A percentile compares a stretch with the other conserved stretches of the same genome.
Conservation (phyloP, 1,140 invertebrate species). For the Gryon sp. region DNA sequence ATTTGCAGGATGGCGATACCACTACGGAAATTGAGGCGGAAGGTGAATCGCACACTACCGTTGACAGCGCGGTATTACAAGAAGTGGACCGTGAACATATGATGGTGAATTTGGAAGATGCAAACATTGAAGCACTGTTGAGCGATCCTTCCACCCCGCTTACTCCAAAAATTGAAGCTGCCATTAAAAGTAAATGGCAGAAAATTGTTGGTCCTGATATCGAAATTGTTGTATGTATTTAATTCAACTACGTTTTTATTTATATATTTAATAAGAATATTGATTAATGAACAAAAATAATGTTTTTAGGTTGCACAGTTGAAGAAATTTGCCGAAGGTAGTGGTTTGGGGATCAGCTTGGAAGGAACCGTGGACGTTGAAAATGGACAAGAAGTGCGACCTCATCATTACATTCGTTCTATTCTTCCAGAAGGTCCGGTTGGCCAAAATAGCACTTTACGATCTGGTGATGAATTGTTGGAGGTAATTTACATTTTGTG, state of each 20-base stretch:
- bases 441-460: constrained; percentile 86
- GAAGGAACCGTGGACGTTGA: constrained; percentile 98
- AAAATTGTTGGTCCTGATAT: constrained; percentile 89
- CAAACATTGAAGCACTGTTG: constrained; percentile 79
- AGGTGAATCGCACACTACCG: constrained; percentile 83
- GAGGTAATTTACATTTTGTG: constrained; percentile 78
- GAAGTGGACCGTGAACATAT: constrained; percentile 79
- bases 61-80: constrained; percentile 82
- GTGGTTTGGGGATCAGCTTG: constrained; percentile 96
- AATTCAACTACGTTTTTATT: background rate
- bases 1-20: constrained; percentile 78
- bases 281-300: too few relatives aligned
- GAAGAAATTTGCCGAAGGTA: constrained; percentile 91
- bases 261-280: too few relatives aligned
- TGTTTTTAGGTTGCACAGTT: constrained; percentile 86
- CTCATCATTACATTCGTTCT: constrained; percentile 96
- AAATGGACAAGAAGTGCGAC: constrained; percentile 92
- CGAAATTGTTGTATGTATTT: constrained; percentile 87
- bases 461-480: constrained; percentile 83
- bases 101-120: constrained; percentile 82
- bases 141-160: constrained; percentile 81
- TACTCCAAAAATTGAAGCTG: constrained; percentile 86
- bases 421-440: constrained; percentile 97
- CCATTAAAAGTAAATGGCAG: constrained; percentile 91
- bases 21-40: constrained; percentile 85